Evolutionary conservation across 2,797 vertebrate species (phyloP).

Genomic region (Oryzias sinensis): DNA sequence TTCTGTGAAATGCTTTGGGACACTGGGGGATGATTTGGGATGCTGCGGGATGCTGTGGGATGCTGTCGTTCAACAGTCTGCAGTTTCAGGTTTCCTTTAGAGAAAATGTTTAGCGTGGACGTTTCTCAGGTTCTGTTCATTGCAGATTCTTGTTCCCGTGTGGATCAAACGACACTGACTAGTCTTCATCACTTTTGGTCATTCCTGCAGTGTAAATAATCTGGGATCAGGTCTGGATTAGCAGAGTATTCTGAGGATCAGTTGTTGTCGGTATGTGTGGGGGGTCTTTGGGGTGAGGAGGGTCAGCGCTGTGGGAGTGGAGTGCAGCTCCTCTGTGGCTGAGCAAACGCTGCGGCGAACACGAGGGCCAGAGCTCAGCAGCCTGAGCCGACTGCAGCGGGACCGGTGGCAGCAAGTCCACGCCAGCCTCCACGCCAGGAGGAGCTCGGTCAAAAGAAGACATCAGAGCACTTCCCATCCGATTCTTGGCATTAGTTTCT

Average conservation of each 20-base stretch:
- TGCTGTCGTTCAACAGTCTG: constrained; percentile 46
- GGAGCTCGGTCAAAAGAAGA: too few relatives aligned
- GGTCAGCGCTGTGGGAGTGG: constrained; percentile 22
- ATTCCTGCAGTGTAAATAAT: too few relatives aligned
- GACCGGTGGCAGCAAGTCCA: background rate
- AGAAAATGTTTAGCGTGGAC: constrained; percentile 26
- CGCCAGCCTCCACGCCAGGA: background rate
- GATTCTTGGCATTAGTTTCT: too few relatives aligned
- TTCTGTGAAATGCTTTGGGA: too few relatives aligned
- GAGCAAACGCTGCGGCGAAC: constrained; percentile 12
- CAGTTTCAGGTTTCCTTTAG: constrained; percentile 31
- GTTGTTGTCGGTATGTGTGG: constrained; percentile 20
- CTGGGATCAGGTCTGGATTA: background rate
- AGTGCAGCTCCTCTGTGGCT: constrained; percentile 21
- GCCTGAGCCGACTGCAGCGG: background rate
- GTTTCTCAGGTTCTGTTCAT: constrained; percentile 8
- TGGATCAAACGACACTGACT: constrained; percentile 3
- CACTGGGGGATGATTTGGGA: rapidly evolving
- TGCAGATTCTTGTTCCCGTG: constrained; percentile 11
- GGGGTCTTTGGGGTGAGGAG: constrained; percentile 34
- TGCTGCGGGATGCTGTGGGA: constrained; percentile 24
- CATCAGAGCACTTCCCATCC: too few relatives aligned
- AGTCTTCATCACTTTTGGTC: too few relatives aligned
- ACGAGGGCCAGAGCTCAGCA: constrained; percentile 2
- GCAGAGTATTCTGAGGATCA: constrained; percentile 10